Evolutionary conservation across 37 sponge, comb jelly and placozoan species (phyloP).

Genomic region (Crambe crambe): DNA sequence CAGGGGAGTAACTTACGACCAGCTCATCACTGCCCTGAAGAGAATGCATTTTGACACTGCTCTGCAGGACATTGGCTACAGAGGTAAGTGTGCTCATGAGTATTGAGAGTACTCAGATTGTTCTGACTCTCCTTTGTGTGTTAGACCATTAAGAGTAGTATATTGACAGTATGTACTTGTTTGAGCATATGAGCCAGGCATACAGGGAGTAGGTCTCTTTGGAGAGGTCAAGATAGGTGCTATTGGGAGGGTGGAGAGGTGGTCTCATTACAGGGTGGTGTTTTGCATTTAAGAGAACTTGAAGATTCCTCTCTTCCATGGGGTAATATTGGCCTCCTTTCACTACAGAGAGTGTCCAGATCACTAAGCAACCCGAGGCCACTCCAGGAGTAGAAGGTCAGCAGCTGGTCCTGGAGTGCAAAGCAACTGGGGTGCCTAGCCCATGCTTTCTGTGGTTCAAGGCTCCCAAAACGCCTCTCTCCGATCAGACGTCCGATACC

Average conservation of each 20-base stretch:
- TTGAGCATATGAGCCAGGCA: no score
- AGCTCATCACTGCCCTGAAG: conserved; percentile 64
- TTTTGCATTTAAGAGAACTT: no score
- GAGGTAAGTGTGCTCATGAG: conserved; percentile 35
- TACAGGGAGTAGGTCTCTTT: no score
- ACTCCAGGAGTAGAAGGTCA: conserved; percentile 52
- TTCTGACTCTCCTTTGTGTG: background rate
- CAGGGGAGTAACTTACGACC: conserved; percentile 44
- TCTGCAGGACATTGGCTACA: conserved; percentile 60
- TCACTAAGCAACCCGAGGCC: conserved; percentile 66
- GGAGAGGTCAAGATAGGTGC: no score
- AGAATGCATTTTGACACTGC: conserved; percentile 48
- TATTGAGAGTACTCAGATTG: no score
- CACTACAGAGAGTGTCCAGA: conserved; percentile 60
- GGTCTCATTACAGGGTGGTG: no score
- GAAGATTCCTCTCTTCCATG: no score
- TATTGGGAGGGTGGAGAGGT: no score
- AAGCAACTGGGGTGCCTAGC: conserved; percentile 74
- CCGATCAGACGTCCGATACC: conserved; percentile 32
- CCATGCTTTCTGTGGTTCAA: conserved; percentile 83
- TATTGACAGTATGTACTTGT: no score
- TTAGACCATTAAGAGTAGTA: background rate
- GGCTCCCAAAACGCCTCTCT: conserved; percentile 44
- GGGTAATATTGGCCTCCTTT: no score
- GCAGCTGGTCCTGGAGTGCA: conserved; percentile 52